A percentile compares a stretch with the other conserved stretches of the same genome.
These are phyloP conservation scores for Mustela lutreola DNA, from an alignment of 2,113 vertebrate species.

Conservation along the genomic window DNA sequence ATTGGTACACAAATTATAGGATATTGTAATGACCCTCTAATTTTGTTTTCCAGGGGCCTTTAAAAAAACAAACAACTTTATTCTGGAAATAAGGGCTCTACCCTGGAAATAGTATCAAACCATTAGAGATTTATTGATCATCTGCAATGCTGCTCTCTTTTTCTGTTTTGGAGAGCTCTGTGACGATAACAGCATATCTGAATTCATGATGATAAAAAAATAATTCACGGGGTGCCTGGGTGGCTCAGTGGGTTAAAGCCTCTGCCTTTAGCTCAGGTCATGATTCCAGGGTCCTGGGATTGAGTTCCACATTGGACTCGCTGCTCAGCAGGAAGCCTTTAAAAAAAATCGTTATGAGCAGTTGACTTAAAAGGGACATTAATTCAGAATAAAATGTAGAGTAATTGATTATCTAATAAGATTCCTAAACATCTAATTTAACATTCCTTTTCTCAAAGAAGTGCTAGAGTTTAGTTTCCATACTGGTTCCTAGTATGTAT, in stretches of 20 bases:
- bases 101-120: not conserved
- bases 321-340: too few relatives aligned
- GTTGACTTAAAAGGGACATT: not conserved
- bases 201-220: not conserved
- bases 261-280: too few relatives aligned
- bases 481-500: not conserved
- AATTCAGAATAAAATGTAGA: not conserved
- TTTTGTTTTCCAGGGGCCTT: not conserved
- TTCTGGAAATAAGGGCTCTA: conserved; percentile 7
- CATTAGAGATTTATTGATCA: not conserved
- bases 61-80: not conserved
- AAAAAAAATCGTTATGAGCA: not conserved
- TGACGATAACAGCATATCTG: not conserved
- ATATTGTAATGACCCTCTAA: not conserved
- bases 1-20: not conserved
- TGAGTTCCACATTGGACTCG: too few relatives aligned
- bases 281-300: too few relatives aligned
- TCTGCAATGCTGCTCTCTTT: not conserved
- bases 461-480: not conserved
- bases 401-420: not conserved
- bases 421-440: not conserved
- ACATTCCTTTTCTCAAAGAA: not conserved
- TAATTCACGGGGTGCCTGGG: not conserved
- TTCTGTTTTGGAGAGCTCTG: not conserved
- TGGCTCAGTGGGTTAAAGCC: too few relatives aligned